A percentile compares a stretch with the other conserved stretches of the same genome.
Conservation (phyloP, 2,797 vertebrate species). For the Pseudomugil tenellus region DNA sequence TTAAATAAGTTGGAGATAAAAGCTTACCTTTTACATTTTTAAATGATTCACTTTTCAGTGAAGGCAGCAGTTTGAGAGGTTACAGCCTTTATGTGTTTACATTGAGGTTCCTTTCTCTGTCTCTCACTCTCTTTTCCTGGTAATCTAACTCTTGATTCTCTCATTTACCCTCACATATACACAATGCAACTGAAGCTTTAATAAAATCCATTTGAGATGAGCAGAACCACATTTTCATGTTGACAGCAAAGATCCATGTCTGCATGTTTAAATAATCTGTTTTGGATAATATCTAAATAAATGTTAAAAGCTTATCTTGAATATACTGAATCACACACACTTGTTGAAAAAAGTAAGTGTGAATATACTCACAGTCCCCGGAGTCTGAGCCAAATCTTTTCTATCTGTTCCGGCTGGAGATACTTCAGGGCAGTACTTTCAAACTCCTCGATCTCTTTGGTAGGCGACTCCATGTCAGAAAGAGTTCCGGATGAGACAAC, state of each 20-base stretch:
- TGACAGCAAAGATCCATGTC: neutral
- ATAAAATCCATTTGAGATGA: slow-evolving; percentile 1
- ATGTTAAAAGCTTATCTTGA: slow-evolving; percentile 8
- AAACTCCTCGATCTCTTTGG: slow-evolving; percentile 99
- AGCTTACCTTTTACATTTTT: neutral
- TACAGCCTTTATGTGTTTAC: neutral
- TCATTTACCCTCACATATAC: neutral
- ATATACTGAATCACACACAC: slow-evolving; percentile 7
- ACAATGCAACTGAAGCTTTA: neutral
- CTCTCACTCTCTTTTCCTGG: neutral
- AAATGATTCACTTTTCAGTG: neutral
- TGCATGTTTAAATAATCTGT: neutral
- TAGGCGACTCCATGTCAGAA: slow-evolving; percentile 94
- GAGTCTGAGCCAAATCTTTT: slow-evolving; percentile 99
- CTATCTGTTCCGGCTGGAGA: slow-evolving; percentile 96
- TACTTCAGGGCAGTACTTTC: slow-evolving; percentile 98
- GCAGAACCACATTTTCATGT: neutral
- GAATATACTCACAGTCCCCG: slow-evolving; percentile 95
- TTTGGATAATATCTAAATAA: neutral
- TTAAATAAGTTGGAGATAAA: neutral
- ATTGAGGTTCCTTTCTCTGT: neutral
- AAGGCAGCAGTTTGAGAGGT: slow-evolving; percentile 18
- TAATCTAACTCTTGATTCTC: neutral
- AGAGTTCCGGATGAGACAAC: slow-evolving; percentile 44
- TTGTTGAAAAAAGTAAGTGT: slow-evolving; percentile 60